Percentiles rank a stretch among this genome's conserved stretches.
Conservation (phyloP, 1,140 invertebrate genomes). For the Musca domestica region DNA sequence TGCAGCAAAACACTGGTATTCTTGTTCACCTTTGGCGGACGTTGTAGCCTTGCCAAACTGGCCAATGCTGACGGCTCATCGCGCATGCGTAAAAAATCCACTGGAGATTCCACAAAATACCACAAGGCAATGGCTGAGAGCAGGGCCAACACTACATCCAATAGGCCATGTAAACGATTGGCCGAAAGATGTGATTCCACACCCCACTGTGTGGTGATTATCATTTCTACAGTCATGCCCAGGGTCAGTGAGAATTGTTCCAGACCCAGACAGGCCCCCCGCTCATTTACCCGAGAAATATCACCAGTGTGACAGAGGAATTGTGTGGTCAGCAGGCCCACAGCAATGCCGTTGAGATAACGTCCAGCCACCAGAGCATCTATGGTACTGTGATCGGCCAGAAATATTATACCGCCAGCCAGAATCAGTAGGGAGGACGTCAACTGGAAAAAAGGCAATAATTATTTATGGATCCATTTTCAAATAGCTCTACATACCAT, state of each 20-base stretch:
- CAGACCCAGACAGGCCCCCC: conserved; percentile 33
- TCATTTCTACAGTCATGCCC: conserved; percentile 36
- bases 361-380: conserved; percentile 37
- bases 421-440: background rate
- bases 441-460: background rate
- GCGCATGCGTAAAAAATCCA: conserved; percentile 36
- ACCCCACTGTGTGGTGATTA: conserved; percentile 31
- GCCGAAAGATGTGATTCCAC: background rate
- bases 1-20: conserved; percentile 25
- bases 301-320: conserved; percentile 41
- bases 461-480: background rate
- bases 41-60: conserved; percentile 27
- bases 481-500: conserved; percentile 32
- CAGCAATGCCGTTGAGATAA: conserved; percentile 41
- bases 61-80: conserved; percentile 33
- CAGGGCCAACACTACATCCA: conserved; percentile 37
- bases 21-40: conserved; percentile 11
- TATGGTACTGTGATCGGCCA: conserved; percentile 32
- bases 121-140: conserved; percentile 18
- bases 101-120: conserved; percentile 33
- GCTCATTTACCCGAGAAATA: conserved; percentile 26
- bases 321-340: conserved; percentile 36
- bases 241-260: conserved; percentile 39
- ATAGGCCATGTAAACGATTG: conserved; percentile 39
- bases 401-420: background rate